These are phyloP conservation scores for Flexamia atlantica DNA, from an alignment of 2,888 invertebrate genomes.

Conservation along the genomic window DNA sequence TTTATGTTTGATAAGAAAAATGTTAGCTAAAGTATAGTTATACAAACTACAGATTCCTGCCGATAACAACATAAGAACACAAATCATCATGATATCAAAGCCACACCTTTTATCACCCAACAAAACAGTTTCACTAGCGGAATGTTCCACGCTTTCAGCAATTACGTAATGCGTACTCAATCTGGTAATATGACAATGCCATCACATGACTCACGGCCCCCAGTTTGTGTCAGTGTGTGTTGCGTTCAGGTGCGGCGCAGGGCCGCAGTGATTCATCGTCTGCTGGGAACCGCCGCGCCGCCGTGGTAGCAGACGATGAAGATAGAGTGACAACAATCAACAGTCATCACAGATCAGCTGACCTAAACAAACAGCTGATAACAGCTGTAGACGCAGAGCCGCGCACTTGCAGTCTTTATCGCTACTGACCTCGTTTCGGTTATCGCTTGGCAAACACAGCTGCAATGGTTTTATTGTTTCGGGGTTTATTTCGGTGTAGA, in stretches of 20 bases:
- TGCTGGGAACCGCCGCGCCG: background rate
- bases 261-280: background rate
- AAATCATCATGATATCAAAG: too few species aligned
- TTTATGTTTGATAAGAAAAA: too few species aligned
- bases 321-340: conserved; percentile 4
- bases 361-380: conserved; percentile 24
- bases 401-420: background rate
- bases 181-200: conserved; percentile 3
- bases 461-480: too few species aligned
- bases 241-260: conserved; percentile 6
- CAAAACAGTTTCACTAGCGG: background rate
- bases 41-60: too few species aligned
- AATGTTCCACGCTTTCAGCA: background rate
- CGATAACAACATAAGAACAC: too few species aligned
- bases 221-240: background rate
- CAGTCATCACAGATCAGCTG: conserved; percentile 22
- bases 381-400: background rate
- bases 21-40: too few species aligned
- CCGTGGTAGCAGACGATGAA: background rate
- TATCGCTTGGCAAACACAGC: background rate
- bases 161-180: background rate
- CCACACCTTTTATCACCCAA: too few species aligned
- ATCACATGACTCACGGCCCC: conserved; percentile 5
- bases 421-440: background rate
- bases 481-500: too few species aligned